Percentiles rank a stretch among this genome's conserved stretches.
Conservation (phyloP, 2,113 vertebrate genomes). For the Athene cunicularia region DNA sequence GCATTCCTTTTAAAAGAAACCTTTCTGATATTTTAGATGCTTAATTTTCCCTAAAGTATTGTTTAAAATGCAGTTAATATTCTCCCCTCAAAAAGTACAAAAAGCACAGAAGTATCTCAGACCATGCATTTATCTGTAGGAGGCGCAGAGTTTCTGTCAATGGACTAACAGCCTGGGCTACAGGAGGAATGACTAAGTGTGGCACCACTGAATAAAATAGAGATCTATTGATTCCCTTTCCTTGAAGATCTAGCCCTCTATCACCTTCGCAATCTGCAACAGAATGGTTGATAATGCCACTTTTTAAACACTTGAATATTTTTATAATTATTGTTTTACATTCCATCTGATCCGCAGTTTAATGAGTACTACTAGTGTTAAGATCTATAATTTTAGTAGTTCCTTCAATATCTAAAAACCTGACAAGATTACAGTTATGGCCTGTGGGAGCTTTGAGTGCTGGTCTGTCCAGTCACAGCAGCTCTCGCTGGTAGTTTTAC, state of each 20-base stretch:
- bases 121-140: neutral
- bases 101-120: neutral
- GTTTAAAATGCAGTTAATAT: conserved; percentile 26
- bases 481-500: neutral
- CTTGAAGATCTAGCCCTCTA: neutral
- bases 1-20: conserved; percentile 24
- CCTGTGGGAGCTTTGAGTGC: neutral
- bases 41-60: conserved; percentile 21
- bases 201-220: neutral
- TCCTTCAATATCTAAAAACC: neutral
- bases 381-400: neutral
- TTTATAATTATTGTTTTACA: neutral
- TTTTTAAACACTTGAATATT: neutral
- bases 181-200: neutral
- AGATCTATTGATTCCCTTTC: neutral
- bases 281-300: neutral
- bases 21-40: conserved; percentile 2
- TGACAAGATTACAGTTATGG: neutral
- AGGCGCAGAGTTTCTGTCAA: neutral
- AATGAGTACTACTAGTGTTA: neutral
- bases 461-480: neutral
- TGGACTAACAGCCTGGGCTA: neutral
- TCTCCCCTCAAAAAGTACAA: neutral
- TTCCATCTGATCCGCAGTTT: neutral
- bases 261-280: neutral